Percentiles rank a stretch among this genome's conserved stretches.
Evolutionary conservation across 2,888 invertebrate species (phyloP).

Genomic region (Lottia gigantea): DNA sequence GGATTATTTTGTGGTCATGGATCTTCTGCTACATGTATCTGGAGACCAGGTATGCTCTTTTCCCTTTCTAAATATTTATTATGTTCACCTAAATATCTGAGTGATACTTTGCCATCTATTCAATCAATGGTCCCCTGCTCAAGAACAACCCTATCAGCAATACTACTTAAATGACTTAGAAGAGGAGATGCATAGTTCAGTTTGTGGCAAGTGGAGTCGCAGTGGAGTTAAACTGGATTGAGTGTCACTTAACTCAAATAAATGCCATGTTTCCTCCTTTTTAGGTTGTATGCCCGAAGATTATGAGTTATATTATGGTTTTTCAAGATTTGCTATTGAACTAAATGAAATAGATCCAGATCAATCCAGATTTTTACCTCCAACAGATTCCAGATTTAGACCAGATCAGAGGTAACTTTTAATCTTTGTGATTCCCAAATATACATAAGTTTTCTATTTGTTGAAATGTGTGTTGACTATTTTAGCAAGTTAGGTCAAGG

Average conservation of each 20-base stretch:
- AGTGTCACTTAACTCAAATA: too few species aligned
- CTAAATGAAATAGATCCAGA: constrained; percentile 80
- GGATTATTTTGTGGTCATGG: constrained; percentile 80
- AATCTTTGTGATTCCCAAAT: too few species aligned
- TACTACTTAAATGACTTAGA: background rate
- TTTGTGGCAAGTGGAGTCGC: background rate
- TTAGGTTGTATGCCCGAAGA: constrained; percentile 82
- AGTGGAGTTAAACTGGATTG: too few species aligned
- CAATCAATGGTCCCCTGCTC: constrained; percentile 10
- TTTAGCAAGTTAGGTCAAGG: too few species aligned
- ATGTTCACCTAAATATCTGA: background rate
- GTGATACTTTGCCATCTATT: background rate
- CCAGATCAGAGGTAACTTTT: constrained; percentile 74
- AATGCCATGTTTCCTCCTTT: constrained; percentile 15
- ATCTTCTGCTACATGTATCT: constrained; percentile 78
- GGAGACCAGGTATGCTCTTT: constrained; percentile 76
- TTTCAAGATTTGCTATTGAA: constrained; percentile 86
- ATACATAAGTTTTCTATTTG: too few species aligned
- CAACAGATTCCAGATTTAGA: constrained; percentile 82
- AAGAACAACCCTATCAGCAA: too few species aligned
- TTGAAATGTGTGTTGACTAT: too few species aligned
- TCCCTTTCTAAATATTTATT: background rate
- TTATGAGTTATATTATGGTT: constrained; percentile 84
- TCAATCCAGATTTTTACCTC: constrained; percentile 72
- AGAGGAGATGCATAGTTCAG: background rate